Conservation (phyloP, 2,888 invertebrate species). For the Campoletis raptor region DNA sequence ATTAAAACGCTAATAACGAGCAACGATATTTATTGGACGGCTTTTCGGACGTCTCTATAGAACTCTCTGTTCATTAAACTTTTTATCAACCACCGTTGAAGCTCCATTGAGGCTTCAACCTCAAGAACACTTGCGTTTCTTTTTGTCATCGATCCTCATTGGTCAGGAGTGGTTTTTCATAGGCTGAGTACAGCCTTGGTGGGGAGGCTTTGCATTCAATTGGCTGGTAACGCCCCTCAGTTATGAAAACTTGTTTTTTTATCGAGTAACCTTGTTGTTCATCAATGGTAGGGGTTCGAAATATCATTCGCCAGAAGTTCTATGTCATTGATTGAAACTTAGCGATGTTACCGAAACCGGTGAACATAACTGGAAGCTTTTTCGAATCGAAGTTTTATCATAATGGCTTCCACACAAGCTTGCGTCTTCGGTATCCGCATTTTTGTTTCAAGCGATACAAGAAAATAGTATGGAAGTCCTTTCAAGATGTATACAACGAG, state of each 20-base stretch:
- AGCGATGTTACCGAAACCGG: not conserved
- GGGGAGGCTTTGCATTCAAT: not conserved
- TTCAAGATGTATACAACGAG: not conserved
- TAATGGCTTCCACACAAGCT: not conserved
- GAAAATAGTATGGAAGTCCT: not conserved
- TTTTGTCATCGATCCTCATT: not conserved
- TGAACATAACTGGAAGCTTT: not conserved
- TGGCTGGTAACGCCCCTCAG: not conserved
- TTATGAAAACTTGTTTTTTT: not conserved
- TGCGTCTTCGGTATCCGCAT: not conserved
- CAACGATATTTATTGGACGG: slow-evolving; percentile 83
- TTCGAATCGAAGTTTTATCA: not conserved
- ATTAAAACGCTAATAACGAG: slow-evolving; percentile 84
- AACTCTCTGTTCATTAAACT: slow-evolving; percentile 12
- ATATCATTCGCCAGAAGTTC: not conserved
- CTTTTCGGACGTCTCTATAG: slow-evolving; percentile 71
- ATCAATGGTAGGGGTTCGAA: too few species aligned
- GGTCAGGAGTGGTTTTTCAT: not conserved
- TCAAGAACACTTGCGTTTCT: not conserved
- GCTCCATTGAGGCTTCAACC: not conserved
- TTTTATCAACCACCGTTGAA: not conserved
- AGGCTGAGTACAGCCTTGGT: not conserved
- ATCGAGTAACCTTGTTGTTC: not conserved
- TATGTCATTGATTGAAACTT: not conserved
- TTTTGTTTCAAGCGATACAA: not conserved